Evolutionary conservation across 2,113 vertebrate genomes (phyloP), one percentile per base, ranked within the genome.

Genomic region (Sitta europaea): DNA sequence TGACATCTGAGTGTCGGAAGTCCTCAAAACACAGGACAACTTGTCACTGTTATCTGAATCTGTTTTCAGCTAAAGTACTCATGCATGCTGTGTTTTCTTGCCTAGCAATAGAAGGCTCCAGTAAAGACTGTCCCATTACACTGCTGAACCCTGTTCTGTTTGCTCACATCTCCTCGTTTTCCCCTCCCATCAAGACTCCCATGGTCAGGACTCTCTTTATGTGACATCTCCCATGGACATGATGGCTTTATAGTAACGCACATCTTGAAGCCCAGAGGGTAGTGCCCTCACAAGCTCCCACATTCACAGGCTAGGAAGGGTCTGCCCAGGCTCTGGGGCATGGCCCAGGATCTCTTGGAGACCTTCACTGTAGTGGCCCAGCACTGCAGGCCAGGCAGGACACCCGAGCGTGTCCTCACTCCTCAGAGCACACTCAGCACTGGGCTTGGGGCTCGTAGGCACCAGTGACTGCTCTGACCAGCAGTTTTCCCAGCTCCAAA

Each of bases 361-460:
- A 61, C 9, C 36, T 82, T 55, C 3, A 4, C 35, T 33, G 19
- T 38, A 12, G 2, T 48, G 18, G 25, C 5, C 16, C 28, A 78
- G 27, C 16, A 14, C 12, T 35, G 12, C 6, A 48, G 43, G 33
- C 45, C 66, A 66, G 27, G 12, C 29, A 57, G 54, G 43, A 20
- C 43, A 40, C 9, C 21, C 6, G 5, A 59, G 15, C 20, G 19
- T 43, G 43, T 43, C 43, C 43, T 43, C 43, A 43, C 17, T 43
- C 17, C 65, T 72, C 58, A 75, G 68, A 35, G 23, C 9, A 80
- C 33, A 28, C 22, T 40, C 4, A 4, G 35, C 20, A 20, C 12
- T 3, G 42, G 36, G 7, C 21, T 57, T n/a, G 47, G 42, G 36
- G 21, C 45, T 55, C 1, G 0, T 3, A 71, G 17, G 24, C 7